Evolutionary conservation across 2,113 vertebrate genomes (phyloP), one percentile per base, ranked within the genome.

Genomic region (Limanda limanda): DNA sequence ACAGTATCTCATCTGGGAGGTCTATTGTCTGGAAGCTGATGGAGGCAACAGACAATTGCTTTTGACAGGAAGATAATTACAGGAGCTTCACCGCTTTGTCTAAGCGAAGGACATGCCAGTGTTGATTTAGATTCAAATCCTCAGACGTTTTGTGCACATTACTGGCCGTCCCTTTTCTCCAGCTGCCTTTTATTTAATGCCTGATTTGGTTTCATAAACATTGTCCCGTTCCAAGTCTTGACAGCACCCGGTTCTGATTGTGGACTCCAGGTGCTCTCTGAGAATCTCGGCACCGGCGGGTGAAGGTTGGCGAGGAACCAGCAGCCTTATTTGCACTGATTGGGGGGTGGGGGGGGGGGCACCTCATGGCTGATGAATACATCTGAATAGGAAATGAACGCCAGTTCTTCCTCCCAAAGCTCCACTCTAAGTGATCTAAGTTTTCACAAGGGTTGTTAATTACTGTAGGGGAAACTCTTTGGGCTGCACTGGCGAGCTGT

Each of bases 1-100:
- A 82, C 74, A 84, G 84, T 79, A 78, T 87, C 73, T 87, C 73
- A 76, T 68, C 64, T 77, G 40, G 74, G 86, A 87, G 81, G 83
- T 76, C 79, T 73, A 71, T 83, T 82, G 86, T 89, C 71, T 73
- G 54, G 56, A 86, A 86, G 77, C 71, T 37, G 17, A 65, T 70
- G 31, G 51, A 84, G 59, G 74, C 66, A 76, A 60, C 76, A 78
- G 81, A 76, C 71, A 72, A 89, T 82, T 86, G 80, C 58, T 74
- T 83, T 66, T 70, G 91, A 91, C 89, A 88, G 82, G 77, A 62
- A 83, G 72, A 88, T 92, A 87, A 92, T 92, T 86, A 86, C 77
- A 78, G 68, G 67, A 45, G 67, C 76, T 67, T 70, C 1, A 48
- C 71, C 63, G 37, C 85, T 81, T 82, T 80, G 76, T 89, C 81